Percentiles rank a stretch among this genome's conserved stretches.
Conservation (phyloP, 2,797 vertebrate species). For the Arnoldichthys spilopterus region DNA sequence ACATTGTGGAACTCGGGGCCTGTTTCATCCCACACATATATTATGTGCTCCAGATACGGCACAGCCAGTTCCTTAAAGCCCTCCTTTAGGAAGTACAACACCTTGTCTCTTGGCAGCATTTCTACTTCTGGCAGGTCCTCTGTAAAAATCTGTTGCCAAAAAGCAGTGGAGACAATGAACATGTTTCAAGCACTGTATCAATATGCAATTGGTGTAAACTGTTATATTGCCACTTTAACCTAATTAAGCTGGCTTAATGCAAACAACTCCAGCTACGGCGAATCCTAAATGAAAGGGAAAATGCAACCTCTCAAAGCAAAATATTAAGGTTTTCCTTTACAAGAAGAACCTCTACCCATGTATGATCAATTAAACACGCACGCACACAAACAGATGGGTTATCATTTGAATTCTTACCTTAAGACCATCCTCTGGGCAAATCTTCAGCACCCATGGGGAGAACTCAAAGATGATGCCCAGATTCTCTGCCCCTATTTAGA, state of each 20-base stretch:
- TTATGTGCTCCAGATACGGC: conserved; percentile 96
- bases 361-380: neutral
- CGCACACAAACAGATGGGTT: neutral
- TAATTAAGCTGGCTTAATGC: neutral
- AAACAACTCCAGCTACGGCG: neutral
- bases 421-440: conserved; percentile 92
- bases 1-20: conserved; percentile 93
- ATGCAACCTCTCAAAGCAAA: neutral
- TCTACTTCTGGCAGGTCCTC: conserved; percentile 97
- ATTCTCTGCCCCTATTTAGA: conserved; percentile 87
- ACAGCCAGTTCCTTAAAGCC: conserved; percentile 91
- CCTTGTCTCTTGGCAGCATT: conserved; percentile 88
- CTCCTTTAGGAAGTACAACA: conserved; percentile 91
- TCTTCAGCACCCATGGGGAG: conserved; percentile 95
- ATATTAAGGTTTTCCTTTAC: neutral
- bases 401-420: conserved; percentile 77
- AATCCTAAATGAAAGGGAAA: neutral
- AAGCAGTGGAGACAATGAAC: neutral
- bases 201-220: neutral
- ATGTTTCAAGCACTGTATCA: neutral
- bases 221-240: neutral
- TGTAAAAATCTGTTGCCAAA: conserved; percentile 90
- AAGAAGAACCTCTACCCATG: neutral
- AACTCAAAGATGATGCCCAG: conserved; percentile 94
- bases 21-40: conserved; percentile 90